Base-by-base conservation (phyloP, 2,113 vertebrate species). In the Bombycilla garrulus region DNA sequence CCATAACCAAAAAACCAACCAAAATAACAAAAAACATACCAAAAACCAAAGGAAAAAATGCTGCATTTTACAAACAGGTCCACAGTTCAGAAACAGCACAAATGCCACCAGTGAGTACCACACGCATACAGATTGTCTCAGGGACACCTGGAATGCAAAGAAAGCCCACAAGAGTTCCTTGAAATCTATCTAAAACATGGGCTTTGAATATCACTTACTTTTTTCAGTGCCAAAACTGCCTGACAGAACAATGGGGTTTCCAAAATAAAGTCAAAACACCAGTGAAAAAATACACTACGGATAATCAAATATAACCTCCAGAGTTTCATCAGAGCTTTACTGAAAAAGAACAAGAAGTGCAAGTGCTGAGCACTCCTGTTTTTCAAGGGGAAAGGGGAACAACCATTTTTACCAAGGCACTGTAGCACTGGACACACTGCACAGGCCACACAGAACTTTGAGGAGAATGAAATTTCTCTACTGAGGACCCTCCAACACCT, bases 111-210 rank as follows among this genome's bases (percentile, higher is more conserved):
- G 12, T 0, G 2, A 66, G 26, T 21, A 91, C 8, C 9, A 29
- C 21, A 33, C 0, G 0, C 21, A 50, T 18, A 53, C 12, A 81
- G n/a, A 18, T 4, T 33, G 18, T 33, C 48, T 73, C 9, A 6
- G 28, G 36, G 62, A n/a, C n/a, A 76, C 31, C 17, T n/a, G 13
- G 19, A 83, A 81, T 1, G 3, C 25, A 77, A 83, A 86, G 58
- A 14, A 86, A 81, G 15, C 7, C n/a, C 50, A 40, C 17, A 64
- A 40, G 10, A 61, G 13, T 71, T 90, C 87, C 33, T 74, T 66
- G 21, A 62, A 79, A 81, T 21, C 24, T 24, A 23, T 25, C 47
- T 58, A 44, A 67, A 84, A 73, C 16, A 53, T 10, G 35, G 35
- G 2, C 23, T n/a, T 36, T 38, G 36, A 50, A 66, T 38, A 70